Evolutionary conservation across 2,888 invertebrate species (phyloP).

Genomic region (Spicauda simplicius): DNA sequence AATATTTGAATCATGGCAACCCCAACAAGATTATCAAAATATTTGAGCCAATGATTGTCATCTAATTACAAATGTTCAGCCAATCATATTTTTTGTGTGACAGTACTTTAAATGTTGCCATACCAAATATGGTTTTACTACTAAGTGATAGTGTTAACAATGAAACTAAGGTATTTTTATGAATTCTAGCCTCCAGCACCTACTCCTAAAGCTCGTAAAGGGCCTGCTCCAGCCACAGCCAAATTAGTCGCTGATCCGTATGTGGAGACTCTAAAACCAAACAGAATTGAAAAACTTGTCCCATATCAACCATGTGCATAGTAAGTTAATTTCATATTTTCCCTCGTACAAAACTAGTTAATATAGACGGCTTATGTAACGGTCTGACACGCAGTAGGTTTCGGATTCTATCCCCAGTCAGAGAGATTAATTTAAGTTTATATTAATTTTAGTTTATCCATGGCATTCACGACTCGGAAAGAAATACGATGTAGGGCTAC

Average conservation of each 20-base stretch:
- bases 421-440: no score
- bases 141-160: not conserved
- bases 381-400: no score
- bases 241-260: constrained; percentile 81
- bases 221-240: constrained; percentile 51
- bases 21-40: not conserved
- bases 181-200: constrained; percentile 70
- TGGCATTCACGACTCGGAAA: no score
- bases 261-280: constrained; percentile 63
- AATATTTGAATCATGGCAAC: not conserved
- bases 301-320: constrained; percentile 79
- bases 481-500: no score
- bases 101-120: constrained; percentile 4
- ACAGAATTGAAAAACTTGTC: constrained; percentile 71
- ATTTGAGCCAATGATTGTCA: not conserved
- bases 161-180: not conserved
- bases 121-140: not conserved
- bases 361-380: no score
- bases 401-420: no score
- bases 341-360: no score
- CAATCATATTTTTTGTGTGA: not conserved
- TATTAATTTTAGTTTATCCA: no score
- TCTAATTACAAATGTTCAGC: not conserved
- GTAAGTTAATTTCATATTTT: constrained; percentile 52
- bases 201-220: constrained; percentile 63